Conservation (phyloP, 2,797 vertebrate genomes). For the Tadarida brasiliensis region DNA sequence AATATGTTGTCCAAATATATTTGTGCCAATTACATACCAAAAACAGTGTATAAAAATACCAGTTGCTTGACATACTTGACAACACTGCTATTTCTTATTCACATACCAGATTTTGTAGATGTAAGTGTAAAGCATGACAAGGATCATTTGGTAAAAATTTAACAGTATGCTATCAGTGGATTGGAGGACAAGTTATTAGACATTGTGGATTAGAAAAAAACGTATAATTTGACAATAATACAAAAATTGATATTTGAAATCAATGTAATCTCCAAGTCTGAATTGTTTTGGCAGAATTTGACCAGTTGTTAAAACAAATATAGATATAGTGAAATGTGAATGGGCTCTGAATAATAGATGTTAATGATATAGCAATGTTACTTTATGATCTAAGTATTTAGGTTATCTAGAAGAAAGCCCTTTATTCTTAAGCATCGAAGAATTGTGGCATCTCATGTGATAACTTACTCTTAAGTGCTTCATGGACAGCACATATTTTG, state of each 20-base stretch:
- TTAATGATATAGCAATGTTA: neutral
- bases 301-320: neutral
- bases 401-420: neutral
- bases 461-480: neutral
- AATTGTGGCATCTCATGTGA: neutral
- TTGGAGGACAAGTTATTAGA: neutral
- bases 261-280: neutral
- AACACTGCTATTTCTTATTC: neutral
- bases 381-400: neutral
- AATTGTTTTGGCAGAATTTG: neutral
- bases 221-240: neutral
- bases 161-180: neutral
- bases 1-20: neutral
- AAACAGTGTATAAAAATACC: neutral
- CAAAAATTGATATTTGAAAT: neutral
- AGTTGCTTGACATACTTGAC: neutral
- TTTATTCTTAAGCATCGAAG: neutral
- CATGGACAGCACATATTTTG: neutral
- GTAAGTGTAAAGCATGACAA: neutral
- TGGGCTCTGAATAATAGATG: neutral
- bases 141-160: neutral
- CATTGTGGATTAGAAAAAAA: neutral
- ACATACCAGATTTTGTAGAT: neutral
- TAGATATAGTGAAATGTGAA: neutral
- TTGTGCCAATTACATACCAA: neutral